Base-by-base conservation (phyloP, 1,140 invertebrate genomes). In the Dendrolimus punctatus region DNA sequence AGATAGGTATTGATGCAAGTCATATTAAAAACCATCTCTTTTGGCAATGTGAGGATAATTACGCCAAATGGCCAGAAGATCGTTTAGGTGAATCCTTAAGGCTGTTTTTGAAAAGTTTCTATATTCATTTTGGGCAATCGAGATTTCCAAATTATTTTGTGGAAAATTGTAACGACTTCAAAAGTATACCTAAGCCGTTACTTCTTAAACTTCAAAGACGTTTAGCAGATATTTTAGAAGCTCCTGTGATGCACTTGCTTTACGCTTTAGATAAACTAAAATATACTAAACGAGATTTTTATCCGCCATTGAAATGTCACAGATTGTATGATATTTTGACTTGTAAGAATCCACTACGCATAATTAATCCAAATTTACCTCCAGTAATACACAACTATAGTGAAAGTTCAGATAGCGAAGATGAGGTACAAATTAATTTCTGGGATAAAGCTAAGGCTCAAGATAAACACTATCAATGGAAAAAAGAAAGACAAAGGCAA, bases 1-100 rank as follows among this genome's bases (percentile, higher is more conserved):
- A 88, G 68, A 81, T 90, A 44, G 90, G 91, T 3, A 73, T 93
- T 0, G 88, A 89, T 10, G 75, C 80, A 0, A 89, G 91, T 52
- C 94, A 95, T 69, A 88, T 95, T n/a, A 89, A 92, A 52, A 92
- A 91, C 51, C 90, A 92, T 66, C 72, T 95, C n/a, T 95, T 94
- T 70, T 94, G 92, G 92, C 88, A 94, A 75, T 92, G 93, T 57
- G 94, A 95, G 71, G 89, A 90, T 38, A 90, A 92, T 57, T 90
- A 89, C 62, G 87, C 88, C 4, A 90, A 88, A 46, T 95, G 93
- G 93, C 88, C 91, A 0, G 91, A 94, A 60, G 90, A 92, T 72
- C 82, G 90, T 41, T 80, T 93, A 0, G 93, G 93, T 8, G 89
- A 91, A 62, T 90, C 89, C 40, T 64, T 95, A n/a, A 70, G 90